Evolutionary conservation across 2,888 invertebrate genomes (phyloP).

Genomic region (Eugnorisma glareosa): DNA sequence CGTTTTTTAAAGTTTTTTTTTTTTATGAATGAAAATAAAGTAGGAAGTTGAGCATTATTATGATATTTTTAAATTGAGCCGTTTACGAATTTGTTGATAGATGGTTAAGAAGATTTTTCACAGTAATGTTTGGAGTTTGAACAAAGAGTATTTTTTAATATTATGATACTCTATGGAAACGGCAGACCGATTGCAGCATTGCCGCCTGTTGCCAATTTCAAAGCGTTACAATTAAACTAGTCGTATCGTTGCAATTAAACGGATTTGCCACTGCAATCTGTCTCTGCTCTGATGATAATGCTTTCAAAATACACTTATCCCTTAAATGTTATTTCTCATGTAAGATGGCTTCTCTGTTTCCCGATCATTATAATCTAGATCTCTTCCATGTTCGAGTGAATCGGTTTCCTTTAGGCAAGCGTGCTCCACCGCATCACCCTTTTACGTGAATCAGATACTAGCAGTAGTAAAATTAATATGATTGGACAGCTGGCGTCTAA

Average conservation of each 20-base stretch:
- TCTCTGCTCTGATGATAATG: no score
- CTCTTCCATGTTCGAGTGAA: no score
- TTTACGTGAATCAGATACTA: neutral
- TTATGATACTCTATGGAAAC: no score
- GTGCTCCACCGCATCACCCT: no score
- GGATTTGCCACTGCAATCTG: no score
- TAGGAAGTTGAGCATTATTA: neutral
- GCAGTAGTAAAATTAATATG: constrained; percentile 6
- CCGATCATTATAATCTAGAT: neutral
- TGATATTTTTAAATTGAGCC: neutral
- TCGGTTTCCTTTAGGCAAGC: no score
- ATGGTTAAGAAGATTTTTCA: neutral
- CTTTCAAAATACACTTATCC: neutral
- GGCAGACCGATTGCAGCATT: no score
- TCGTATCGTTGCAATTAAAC: no score
- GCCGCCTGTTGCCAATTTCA: no score
- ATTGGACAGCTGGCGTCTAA: constrained; percentile 7
- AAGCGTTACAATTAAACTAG: no score
- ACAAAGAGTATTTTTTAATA: neutral
- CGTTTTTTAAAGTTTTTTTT: constrained; percentile 1
- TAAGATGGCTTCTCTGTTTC: neutral
- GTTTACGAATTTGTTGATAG: neutral
- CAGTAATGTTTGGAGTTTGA: neutral
- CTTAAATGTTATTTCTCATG: neutral
- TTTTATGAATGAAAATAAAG: neutral